phyloP scores from a whole-genome alignment of 2,113 vertebrate genomes.

The Chitala chitala region DNA sequence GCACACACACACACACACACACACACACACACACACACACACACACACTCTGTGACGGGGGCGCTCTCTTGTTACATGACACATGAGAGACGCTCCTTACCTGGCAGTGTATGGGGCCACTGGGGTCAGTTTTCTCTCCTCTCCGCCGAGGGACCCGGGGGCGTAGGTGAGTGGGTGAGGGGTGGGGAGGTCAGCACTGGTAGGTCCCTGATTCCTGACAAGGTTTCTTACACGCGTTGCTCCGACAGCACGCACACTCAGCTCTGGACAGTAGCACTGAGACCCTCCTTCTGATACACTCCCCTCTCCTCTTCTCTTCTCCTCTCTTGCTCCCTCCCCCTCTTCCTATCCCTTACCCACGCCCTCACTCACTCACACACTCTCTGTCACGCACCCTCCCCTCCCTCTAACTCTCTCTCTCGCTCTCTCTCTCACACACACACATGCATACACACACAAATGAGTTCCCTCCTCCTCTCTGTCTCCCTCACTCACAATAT shows the following conservation, averaged over 20 bases:
- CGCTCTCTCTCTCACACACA: constrained; percentile 9
- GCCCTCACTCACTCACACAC: constrained; percentile 19
- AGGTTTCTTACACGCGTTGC: constrained; percentile 42
- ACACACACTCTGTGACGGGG: neutral
- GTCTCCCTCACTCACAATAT: neutral
- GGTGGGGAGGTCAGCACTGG: neutral
- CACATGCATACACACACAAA: constrained; percentile 14
- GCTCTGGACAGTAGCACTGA: constrained; percentile 44
- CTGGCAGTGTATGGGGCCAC: neutral
- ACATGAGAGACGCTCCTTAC: neutral
- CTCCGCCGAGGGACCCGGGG: neutral
- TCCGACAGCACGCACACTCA: constrained; percentile 53
- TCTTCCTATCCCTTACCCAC: constrained; percentile 16
- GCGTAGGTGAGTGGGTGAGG: neutral
- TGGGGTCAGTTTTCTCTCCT: neutral
- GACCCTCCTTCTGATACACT: constrained; percentile 29
- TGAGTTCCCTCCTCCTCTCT: constrained; percentile 23
- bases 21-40: neutral
- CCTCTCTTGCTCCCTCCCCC: neutral
- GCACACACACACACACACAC: neutral
- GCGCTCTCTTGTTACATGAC: neutral
- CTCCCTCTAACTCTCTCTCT: constrained; percentile 19
- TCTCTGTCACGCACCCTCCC: constrained; percentile 40
- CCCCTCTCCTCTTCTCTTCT: constrained; percentile 25
- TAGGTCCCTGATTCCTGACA: constrained; percentile 34